Evolutionary conservation across 2,888 invertebrate genomes (phyloP).

Genomic region (Heteropelma amictum): DNA sequence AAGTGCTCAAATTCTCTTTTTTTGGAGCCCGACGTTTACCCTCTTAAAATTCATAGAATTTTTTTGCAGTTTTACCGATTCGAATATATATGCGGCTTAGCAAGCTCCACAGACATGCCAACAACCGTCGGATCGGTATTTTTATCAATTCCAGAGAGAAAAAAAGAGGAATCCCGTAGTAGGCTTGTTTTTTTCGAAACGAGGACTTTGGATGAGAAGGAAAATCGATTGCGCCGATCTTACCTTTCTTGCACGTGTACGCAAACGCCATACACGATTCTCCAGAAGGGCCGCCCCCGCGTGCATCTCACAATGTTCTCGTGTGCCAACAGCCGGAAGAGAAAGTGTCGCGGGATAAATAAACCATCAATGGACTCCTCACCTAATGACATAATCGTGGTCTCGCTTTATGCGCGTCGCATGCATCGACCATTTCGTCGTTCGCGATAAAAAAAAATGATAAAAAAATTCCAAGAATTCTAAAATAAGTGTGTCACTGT

Average conservation of each 20-base stretch:
- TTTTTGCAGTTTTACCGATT: no score
- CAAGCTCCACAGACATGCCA: no score
- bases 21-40: no score
- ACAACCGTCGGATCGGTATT: no score
- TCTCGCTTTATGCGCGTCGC: constrained; percentile 59
- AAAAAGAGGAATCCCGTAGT: not conserved
- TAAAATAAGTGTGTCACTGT: constrained; percentile 6
- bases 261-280: not conserved
- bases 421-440: not conserved
- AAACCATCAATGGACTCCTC: not conserved
- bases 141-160: no score
- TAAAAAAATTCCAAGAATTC: no score
- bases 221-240: not conserved
- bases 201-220: not conserved
- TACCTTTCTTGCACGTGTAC: no score
- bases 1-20: no score
- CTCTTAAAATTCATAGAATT: no score
- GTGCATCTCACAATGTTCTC: constrained; percentile 15
- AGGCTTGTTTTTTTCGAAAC: no score
- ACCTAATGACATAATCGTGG: constrained; percentile 71
- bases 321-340: constrained; percentile 63
- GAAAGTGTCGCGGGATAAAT: constrained; percentile 62
- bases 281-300: constrained; percentile 41
- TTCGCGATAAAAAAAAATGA: not conserved
- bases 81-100: no score